A percentile compares a stretch with the other conserved stretches of the same genome.
Conservation (phyloP, 2,113 vertebrate species). For the Myxocyprinus asiaticus region DNA sequence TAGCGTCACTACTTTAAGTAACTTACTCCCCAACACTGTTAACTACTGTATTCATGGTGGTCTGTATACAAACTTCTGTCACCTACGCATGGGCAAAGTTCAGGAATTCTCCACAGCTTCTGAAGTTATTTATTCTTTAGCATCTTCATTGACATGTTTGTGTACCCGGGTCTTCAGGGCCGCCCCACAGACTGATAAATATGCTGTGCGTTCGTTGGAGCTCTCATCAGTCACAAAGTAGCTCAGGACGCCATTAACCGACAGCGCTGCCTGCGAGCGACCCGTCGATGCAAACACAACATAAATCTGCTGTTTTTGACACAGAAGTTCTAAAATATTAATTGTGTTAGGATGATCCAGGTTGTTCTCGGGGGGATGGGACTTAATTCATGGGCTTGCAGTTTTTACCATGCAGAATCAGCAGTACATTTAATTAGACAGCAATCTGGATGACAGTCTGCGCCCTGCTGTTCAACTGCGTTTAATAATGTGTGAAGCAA, state of each 20-base stretch:
- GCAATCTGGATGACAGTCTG: conserved; percentile 65
- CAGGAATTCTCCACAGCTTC: conserved; percentile 3
- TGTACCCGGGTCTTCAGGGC: conserved; percentile 29
- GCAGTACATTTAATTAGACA: conserved; percentile 70
- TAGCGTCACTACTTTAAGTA: no score
- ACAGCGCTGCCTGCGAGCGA: conserved; percentile 71
- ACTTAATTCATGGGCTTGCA: conserved; percentile 64
- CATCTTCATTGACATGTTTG: conserved; percentile 30
- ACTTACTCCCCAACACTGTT: no score
- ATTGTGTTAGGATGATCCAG: conserved; percentile 69
- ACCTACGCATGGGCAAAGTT: neutral
- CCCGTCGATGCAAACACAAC: conserved; percentile 61
- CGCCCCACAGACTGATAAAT: conserved; percentile 48
- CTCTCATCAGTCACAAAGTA: conserved; percentile 71
- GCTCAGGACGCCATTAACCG: conserved; percentile 69
- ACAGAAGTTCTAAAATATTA: conserved; percentile 74
- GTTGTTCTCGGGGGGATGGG: conserved; percentile 68
- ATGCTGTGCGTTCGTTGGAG: conserved; percentile 49
- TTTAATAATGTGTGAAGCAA: conserved; percentile 45
- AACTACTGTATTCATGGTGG: no score
- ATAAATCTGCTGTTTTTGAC: conserved; percentile 65
- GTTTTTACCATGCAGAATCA: conserved; percentile 63
- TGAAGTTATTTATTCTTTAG: neutral
- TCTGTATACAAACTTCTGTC: neutral
- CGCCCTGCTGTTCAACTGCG: conserved; percentile 58